A percentile compares a stretch with the other conserved stretches of the same genome.
Conservation (phyloP, 2,888 invertebrate genomes). For the Magallana nippona region DNA sequence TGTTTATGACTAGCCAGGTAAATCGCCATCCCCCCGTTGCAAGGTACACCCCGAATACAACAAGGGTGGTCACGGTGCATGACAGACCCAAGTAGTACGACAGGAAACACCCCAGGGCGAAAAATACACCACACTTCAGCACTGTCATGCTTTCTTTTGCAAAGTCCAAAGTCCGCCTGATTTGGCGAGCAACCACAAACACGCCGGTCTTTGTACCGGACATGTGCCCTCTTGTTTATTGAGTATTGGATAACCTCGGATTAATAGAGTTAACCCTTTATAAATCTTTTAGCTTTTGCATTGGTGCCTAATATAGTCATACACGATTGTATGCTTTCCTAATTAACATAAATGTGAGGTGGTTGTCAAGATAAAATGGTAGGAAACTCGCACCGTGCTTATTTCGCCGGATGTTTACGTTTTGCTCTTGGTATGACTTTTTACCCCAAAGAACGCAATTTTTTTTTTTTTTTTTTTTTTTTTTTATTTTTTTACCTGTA, state of each 20-base stretch:
- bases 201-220: conserved; percentile 38
- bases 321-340: neutral
- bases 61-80: conserved; percentile 54
- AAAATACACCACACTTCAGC: conserved; percentile 60
- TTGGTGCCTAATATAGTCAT: neutral
- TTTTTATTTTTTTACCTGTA: neutral
- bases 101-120: conserved; percentile 61
- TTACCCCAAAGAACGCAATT: neutral
- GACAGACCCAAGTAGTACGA: conserved; percentile 61
- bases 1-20: conserved; percentile 68
- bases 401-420: conserved; percentile 22
- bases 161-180: conserved; percentile 40
- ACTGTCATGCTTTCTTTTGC: conserved; percentile 52
- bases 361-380: neutral
- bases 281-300: neutral
- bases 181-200: conserved; percentile 42
- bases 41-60: conserved; percentile 66
- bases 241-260: neutral
- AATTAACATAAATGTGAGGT: neutral
- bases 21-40: conserved; percentile 75
- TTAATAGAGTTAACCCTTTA: neutral
- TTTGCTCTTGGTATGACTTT: neutral
- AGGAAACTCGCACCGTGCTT: neutral
- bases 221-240: conserved; percentile 6
- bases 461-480: too few species aligned